Evolutionary conservation across 2,888 invertebrate genomes (phyloP).

Genomic region (Penaeus monodon): DNA sequence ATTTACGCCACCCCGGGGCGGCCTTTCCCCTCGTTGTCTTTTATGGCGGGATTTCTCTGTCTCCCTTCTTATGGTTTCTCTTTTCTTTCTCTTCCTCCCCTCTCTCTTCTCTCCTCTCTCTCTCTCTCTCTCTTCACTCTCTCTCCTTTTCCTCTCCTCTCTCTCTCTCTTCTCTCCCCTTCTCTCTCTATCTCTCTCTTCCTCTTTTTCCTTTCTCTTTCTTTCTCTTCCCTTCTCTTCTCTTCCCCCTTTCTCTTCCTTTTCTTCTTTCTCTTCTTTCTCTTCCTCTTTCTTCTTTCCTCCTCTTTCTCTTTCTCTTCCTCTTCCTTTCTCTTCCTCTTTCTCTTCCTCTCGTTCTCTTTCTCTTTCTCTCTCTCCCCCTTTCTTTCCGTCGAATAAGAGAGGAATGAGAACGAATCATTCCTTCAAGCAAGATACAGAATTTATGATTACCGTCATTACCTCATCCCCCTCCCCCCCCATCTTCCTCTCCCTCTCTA

Average conservation of each 20-base stretch:
- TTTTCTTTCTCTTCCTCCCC: neutral
- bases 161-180: no score
- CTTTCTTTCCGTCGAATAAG: neutral
- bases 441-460: no score
- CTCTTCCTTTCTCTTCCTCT: neutral
- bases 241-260: neutral
- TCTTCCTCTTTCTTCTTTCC: neutral
- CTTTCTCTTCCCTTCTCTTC: neutral
- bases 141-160: neutral
- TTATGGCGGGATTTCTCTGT: no score
- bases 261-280: neutral
- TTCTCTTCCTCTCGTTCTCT: no score
- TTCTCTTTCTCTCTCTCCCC: neutral
- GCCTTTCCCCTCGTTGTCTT: no score
- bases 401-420: no score
- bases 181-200: neutral
- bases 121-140: slow-evolving; percentile 14
- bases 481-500: no score
- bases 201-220: neutral
- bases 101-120: neutral
- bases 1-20: no score
- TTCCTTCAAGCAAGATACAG: no score
- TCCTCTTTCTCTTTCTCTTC: neutral
- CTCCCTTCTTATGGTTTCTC: no score
- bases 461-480: no score